Evolutionary conservation across 2,888 invertebrate species (phyloP), one percentile per base, ranked within the genome.

Genomic region (Drosophila melanosoma): DNA sequence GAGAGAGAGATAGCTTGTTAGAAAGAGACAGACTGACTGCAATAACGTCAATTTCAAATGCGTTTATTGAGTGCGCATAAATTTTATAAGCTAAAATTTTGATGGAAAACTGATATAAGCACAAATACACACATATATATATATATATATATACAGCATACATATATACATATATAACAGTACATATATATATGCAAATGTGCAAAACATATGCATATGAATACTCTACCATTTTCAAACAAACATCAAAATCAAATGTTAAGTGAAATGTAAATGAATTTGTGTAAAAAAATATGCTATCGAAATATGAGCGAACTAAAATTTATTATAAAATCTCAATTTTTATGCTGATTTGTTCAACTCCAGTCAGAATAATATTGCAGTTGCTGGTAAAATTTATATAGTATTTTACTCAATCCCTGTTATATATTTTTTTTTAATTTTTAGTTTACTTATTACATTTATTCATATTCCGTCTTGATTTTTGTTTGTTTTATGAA

Each of bases 51-150:
- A 70, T 88, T 86, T 79, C 38, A 61, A 65, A 54, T 83, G 73
- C 77, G 75, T 79, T 83, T 81, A 83, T 79, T 67, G 79, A 77
- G 79, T 81, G 81, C 69, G 77, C 70, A 84, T 79, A 77, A 79
- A 76, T 74, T 74, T 69, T 58, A 61, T 71, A 65, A 64, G 68
- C 73, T 73, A 26, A 64, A 74, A 71, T 65, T 80, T 81, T 71
- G 60, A 79, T 83, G 74, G 70, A 74, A 78, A 84, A 73, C 76
- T 70, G 67, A 81, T 76, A 72, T 61, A 54, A 53, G 59, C 38
- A 48, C 45, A 53, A 38, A 8, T 38, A 33, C n/a, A 10, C 52
- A 62, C 12, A 32, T n/a, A n/a, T 15, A 11, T 15, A 65, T 35
- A 62, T 17, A 32, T n/a, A n/a, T 15, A 11, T 15, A 61, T 35